Percentiles rank a stretch among this genome's conserved stretches.
Conservation (phyloP, 2,888 invertebrate species). For the Marasmarcha lunaedactyla region DNA sequence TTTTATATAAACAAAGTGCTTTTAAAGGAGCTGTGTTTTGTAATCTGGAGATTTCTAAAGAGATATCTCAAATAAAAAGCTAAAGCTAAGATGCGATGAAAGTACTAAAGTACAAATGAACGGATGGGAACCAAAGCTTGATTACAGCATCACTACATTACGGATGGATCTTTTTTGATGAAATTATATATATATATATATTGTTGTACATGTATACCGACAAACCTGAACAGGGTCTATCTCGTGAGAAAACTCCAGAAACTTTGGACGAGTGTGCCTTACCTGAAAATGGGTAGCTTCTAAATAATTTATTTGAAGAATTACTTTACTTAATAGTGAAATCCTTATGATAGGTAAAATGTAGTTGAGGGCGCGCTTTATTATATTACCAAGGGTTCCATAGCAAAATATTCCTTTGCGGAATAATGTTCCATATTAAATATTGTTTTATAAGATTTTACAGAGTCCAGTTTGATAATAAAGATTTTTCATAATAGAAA, state of each 20-base stretch:
- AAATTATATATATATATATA: too few relatives aligned
- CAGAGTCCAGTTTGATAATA: too few relatives aligned
- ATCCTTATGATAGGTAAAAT: too few relatives aligned
- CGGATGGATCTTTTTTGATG: too few relatives aligned
- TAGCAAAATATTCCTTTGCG: too few relatives aligned
- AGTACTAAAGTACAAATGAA: not conserved
- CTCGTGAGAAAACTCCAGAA: constrained; percentile 54
- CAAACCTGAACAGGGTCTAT: constrained; percentile 50
- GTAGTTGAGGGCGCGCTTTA: too few relatives aligned
- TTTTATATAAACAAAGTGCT: not conserved
- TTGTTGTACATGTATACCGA: constrained; percentile 13
- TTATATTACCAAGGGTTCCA: too few relatives aligned
- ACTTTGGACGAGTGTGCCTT: constrained; percentile 42
- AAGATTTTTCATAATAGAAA: too few relatives aligned
- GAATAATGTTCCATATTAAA: too few relatives aligned
- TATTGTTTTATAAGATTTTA: too few relatives aligned
- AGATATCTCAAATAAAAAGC: constrained; percentile 16
- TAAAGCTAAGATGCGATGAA: not conserved
- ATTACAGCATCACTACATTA: constrained; percentile 2
- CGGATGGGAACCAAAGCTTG: constrained; percentile 3
- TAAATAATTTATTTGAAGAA: not conserved
- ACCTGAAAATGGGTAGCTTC: constrained; percentile 38
- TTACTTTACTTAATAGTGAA: too few relatives aligned
- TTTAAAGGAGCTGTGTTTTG: constrained; percentile 13
- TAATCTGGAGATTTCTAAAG: constrained; percentile 46